Evolutionary conservation across 2,113 vertebrate genomes (phyloP).

Genomic region (Alligator sinensis): DNA sequence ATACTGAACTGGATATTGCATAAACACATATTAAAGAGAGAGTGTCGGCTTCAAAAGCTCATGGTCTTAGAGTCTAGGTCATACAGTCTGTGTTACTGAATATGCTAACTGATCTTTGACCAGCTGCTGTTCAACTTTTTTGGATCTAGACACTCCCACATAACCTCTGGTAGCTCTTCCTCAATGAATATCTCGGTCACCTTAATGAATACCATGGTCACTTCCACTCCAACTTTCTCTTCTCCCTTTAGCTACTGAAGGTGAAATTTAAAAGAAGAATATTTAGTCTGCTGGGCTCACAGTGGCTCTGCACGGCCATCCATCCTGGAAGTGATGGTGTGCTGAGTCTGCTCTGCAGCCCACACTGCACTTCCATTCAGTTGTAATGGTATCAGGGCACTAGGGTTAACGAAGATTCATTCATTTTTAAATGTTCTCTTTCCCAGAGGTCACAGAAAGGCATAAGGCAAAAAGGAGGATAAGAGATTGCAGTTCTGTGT

Average conservation of each 20-base stretch:
- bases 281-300: not conserved
- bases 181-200: not conserved
- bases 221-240: not conserved
- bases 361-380: not conserved
- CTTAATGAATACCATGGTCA: not conserved
- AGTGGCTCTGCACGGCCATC: not conserved
- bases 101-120: not conserved
- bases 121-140: not conserved
- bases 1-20: not conserved
- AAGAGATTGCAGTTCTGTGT: not conserved
- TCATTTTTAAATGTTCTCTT: not conserved
- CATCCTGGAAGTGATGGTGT: fast-evolving
- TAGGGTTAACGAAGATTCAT: not conserved
- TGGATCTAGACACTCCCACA: not conserved
- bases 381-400: not conserved
- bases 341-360: not conserved
- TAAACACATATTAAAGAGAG: not conserved
- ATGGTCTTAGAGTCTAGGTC: not conserved
- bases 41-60: not conserved
- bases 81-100: not conserved
- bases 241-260: not conserved
- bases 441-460: fast-evolving
- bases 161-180: not conserved
- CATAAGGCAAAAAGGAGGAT: not conserved
- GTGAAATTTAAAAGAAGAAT: not conserved